Evolutionary conservation across 2,113 vertebrate genomes (phyloP), one percentile per base, ranked within the genome.

Genomic region (Dermatemys mawii): DNA sequence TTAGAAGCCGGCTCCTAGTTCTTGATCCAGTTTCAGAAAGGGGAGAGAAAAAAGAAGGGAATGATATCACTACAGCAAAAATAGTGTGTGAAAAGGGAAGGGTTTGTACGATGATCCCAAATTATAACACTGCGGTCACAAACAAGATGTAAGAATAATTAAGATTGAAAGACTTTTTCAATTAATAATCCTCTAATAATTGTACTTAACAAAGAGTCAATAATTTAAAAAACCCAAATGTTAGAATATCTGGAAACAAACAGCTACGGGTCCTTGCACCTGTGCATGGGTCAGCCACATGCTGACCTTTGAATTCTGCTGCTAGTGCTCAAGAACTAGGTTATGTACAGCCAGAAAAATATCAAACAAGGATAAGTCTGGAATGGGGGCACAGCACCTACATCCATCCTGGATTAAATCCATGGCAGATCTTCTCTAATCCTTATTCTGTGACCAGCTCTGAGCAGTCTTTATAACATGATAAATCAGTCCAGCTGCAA

Each of bases 11-110:
- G 78, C 92, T 92, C 75, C 44, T 95, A 84, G 92, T 95, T 86
- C 90, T 95, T 96, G 90, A 96, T 97, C 78, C 88, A 83, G 32
- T 91, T 97, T 92, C 81, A 82, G 88, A 95, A 89, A 29, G 55
- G 46, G 92, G 78, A 57, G 8, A 92, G 50, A 94, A 92, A 60
- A 94, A 92, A 94, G 89, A 35, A 93, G 75, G 9, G 44, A 46
- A 95, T 92, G 92, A 95, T 94, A 96, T 97, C 89, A 93, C 55
- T 90, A 49, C 63, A 96, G 46, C 27, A 95, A 93, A 88, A 95
- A 27, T 27, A 19, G 53, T 93, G 12, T 78, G 9, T 67, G 53
- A 87, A 82, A 93, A 93, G 88, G 92, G 51, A n/a, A 95, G 24
- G 41, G 35, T 75, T 97, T 92, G 5, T 78, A 35, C 44, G 35